Evolutionary conservation across 2,113 vertebrate genomes (phyloP), one percentile per base, ranked within the genome.

Genomic region (Stigmatopora nigra): DNA sequence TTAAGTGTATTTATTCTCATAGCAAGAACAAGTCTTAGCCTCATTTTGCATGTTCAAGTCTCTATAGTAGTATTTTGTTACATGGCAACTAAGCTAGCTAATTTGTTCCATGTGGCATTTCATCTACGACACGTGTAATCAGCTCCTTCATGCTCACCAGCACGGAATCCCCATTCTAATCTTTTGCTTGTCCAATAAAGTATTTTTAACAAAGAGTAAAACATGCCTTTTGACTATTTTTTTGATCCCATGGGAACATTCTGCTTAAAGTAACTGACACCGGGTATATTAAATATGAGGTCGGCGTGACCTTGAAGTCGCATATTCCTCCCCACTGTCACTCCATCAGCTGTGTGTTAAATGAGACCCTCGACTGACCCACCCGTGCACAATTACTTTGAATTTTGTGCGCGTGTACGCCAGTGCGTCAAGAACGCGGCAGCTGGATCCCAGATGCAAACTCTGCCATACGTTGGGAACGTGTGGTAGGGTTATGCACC

Each of bases 401-500:
- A 64, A 31, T 31, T 31, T 31, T 31, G n/a, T 64, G 62, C 74
- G 72, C 71, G 71, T n/a, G n/a, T n/a, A n/a, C n/a, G n/a, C n/a
- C n/a, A 67, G 46, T 72, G 72, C 71, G 71, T 66, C 64, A 69
- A 73, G 20, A 70, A 64, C 51, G 61, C 75, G 17, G 58, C 90
- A 90, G 88, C 87, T 91, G 90, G 77, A 36, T 66, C 68, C 86
- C 90, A 92, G 88, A 90, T 90, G 89, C 67, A 63, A 60, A 48
- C 51, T 14, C n/a, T 20, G 64, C 59, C 69, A 56, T 22, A 62
- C 77, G 78, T 77, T 74, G 69, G 68, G 78, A 67, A 79, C 67
- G 25, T 14, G 44, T 15, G 36, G 7, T 63, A n/a, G 75, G 80
- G 75, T 88, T 82, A 77, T 85, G 71, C 38, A 38, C 12, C 59